phyloP scores from a whole-genome alignment of 2,888 invertebrate species.

The Cryptocephalus moraei region DNA sequence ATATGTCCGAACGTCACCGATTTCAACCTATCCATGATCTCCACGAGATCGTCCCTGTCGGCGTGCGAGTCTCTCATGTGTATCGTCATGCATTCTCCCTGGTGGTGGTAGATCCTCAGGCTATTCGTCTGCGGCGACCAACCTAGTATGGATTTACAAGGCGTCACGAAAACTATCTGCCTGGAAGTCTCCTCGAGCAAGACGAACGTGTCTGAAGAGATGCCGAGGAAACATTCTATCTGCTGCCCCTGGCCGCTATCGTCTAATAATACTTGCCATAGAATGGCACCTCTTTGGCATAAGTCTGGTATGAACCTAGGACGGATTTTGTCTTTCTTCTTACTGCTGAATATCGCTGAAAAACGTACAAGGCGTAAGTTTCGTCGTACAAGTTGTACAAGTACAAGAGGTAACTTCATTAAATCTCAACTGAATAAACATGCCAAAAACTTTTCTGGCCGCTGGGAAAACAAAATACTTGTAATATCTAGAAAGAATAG shows the following conservation, averaged over 20 bases:
- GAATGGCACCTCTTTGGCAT: slow-evolving; percentile 64
- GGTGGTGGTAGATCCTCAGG: slow-evolving; percentile 79
- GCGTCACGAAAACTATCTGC: slow-evolving; percentile 77
- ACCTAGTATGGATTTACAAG: slow-evolving; percentile 70
- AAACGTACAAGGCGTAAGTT: no score
- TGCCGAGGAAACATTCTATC: slow-evolving; percentile 41
- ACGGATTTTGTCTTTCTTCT: slow-evolving; percentile 68
- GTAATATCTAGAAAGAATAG: no score
- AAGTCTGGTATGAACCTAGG: slow-evolving; percentile 65
- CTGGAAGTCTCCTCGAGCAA: slow-evolving; percentile 74
- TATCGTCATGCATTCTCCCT: slow-evolving; percentile 83
- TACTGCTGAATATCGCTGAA: slow-evolving; percentile 47
- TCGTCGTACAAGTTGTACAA: no score
- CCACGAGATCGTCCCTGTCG: slow-evolving; percentile 59
- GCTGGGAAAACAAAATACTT: no score
- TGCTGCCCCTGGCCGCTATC: slow-evolving; percentile 55
- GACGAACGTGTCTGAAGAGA: slow-evolving; percentile 80
- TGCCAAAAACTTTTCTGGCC: no score
- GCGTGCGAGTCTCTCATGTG: slow-evolving; percentile 60
- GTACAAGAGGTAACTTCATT: no score
- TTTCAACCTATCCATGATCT: slow-evolving; percentile 69
- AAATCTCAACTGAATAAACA: no score
- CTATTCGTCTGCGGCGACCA: slow-evolving; percentile 49
- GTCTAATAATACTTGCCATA: slow-evolving; percentile 70
- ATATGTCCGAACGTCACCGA: slow-evolving; percentile 70